phyloP scores from a whole-genome alignment of 2,888 invertebrate species.

The Clunio marinus region DNA sequence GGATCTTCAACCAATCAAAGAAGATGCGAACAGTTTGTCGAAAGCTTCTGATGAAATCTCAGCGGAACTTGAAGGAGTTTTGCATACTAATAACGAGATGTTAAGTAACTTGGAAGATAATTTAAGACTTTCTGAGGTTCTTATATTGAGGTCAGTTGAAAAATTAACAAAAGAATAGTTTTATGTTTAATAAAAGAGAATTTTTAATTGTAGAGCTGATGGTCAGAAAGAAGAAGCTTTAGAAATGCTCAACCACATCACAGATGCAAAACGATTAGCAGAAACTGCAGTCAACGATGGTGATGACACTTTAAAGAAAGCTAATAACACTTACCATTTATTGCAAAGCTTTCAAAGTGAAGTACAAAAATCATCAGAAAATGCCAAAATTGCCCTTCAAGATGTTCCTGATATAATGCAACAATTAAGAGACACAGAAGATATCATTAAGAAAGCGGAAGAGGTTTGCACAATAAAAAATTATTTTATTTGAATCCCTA shows the following conservation, averaged over 20 bases:
- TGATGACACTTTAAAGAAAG: conserved; percentile 74
- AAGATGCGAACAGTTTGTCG: conserved; percentile 64
- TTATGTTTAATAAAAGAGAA: too few species aligned
- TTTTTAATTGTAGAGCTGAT: conserved; percentile 51
- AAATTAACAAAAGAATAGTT: not conserved
- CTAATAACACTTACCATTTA: conserved; percentile 66
- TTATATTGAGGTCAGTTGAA: conserved; percentile 56
- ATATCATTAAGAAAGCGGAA: conserved; percentile 66
- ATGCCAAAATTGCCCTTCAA: conserved; percentile 71
- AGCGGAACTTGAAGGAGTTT: conserved; percentile 1
- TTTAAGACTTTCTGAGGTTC: conserved; percentile 59
- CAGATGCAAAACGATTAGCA: conserved; percentile 70
- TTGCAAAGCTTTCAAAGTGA: conserved; percentile 78
- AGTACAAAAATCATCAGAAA: conserved; percentile 77
- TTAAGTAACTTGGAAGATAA: conserved; percentile 64
- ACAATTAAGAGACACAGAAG: conserved; percentile 65
- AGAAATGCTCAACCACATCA: conserved; percentile 73
- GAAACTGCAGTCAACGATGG: conserved; percentile 79
- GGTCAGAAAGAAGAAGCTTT: conserved; percentile 74
- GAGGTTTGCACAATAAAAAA: conserved; percentile 52
- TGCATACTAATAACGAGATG: conserved; percentile 49
- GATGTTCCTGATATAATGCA: conserved; percentile 71
- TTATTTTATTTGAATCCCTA: not conserved
- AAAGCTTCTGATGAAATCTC: conserved; percentile 56
- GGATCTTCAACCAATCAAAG: conserved; percentile 64